These are phyloP conservation scores for Erethizon dorsatum DNA, from an alignment of 2,797 vertebrate species.

Conservation along the genomic window DNA sequence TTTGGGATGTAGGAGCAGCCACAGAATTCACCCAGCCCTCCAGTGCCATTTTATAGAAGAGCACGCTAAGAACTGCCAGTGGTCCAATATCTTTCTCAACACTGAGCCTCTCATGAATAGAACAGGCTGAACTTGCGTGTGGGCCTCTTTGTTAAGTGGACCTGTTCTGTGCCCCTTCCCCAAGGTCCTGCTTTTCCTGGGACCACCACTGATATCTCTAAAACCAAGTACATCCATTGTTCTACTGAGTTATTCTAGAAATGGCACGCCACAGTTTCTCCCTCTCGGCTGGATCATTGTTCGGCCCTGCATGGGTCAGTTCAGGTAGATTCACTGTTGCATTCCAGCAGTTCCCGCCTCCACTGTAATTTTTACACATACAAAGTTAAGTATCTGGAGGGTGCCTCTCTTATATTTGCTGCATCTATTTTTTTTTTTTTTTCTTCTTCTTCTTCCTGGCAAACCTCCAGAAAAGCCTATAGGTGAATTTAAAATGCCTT, in stretches of 20 bases:
- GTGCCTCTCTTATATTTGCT: neutral
- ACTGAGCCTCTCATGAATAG: fast-evolving
- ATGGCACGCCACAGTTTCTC: neutral
- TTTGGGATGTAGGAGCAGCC: neutral
- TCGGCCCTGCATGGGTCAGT: neutral
- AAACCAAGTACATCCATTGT: neutral
- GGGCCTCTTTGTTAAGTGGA: fast-evolving
- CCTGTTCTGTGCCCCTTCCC: neutral
- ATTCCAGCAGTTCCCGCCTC: neutral
- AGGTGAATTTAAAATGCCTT: neutral
- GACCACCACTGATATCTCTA: neutral
- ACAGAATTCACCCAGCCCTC: neutral
- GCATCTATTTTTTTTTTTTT: neutral
- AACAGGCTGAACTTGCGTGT: neutral
- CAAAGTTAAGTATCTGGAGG: neutral
- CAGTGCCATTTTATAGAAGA: neutral
- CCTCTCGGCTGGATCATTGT: neutral
- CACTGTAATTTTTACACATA: neutral
- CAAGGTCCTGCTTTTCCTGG: neutral
- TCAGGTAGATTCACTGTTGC: neutral
- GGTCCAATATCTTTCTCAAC: neutral
- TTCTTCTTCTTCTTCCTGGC: neutral
- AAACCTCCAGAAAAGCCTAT: neutral
- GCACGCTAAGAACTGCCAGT: neutral
- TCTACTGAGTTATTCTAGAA: neutral